Evolutionary conservation across 2,888 invertebrate species (phyloP).

Genomic region (Strigamia transsilvanica): DNA sequence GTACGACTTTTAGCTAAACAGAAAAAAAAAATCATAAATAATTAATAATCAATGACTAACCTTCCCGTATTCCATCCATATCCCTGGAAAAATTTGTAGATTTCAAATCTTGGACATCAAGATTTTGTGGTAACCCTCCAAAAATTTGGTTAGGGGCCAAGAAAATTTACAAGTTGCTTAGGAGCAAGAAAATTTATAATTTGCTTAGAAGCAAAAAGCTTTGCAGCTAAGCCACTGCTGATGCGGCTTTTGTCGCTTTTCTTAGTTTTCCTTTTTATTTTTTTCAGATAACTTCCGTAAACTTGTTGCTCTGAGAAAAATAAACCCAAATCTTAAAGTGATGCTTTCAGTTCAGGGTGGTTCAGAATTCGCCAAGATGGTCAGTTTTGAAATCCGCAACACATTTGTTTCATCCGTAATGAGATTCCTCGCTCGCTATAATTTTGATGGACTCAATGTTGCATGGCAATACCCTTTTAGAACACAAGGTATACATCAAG

Average conservation of each 20-base stretch:
- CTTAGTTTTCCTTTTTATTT: background rate
- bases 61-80: no score
- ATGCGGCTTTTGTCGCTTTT: no score
- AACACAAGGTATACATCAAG: background rate
- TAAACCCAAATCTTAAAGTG: constrained; percentile 51
- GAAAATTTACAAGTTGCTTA: no score
- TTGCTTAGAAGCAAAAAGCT: no score
- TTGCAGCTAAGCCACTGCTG: background rate
- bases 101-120: no score
- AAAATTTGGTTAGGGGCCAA: no score
- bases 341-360: constrained; percentile 50
- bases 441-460: background rate
- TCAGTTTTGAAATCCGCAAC: background rate
- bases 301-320: constrained; percentile 13
- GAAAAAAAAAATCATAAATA: no score
- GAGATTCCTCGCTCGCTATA: background rate
- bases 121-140: no score
- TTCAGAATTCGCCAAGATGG: constrained; percentile 50
- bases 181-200: no score
- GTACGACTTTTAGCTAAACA: no score
- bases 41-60: no score
- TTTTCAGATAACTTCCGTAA: constrained; percentile 52
- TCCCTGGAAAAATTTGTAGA: no score
- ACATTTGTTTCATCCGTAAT: constrained; percentile 37
- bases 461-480: background rate